Base-by-base conservation (phyloP, 1,140 invertebrate species). In the Lucilia cuprina region DNA sequence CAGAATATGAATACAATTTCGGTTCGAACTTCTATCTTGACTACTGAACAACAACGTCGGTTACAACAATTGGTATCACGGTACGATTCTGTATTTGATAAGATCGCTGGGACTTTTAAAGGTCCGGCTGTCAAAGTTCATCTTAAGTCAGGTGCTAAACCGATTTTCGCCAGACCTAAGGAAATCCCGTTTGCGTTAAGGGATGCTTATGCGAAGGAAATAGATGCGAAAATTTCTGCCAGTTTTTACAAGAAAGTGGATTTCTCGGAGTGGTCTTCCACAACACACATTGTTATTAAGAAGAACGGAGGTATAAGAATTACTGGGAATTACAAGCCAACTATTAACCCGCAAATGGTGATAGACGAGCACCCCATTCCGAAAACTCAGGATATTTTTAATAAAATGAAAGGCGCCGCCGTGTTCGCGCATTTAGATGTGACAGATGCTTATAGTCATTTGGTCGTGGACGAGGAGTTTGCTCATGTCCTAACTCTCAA, bases 331-430 rank as follows among this genome's bases (percentile, higher is more conserved):
- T 89, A 88, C 74, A 87, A 14, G 17, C 50, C 4, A 60, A 88
- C 85, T 2, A 70, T 88, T 21, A 88, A 88, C 30, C 86, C 85
- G 3, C 85, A 74, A 74, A 86, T 88, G 14, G 86, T 88, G 34
- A 85, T 88, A 13, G 86, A 88, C 50, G 88, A 89, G 50, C 85
- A 88, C n/a, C 87, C 85, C 4, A 87, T 87, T 30, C 86, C 86
- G 4, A 86, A 83, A 82, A 19, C 74, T 2, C 85, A 88, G 3
- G 41, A 88, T 21, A 47, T 87, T 4, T 87, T 88, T 77, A 86
- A 84, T 25, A 17, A 84, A 47, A 87, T 88, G 85, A 77, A 60
- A 50, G 49, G 49, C 5, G 82, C 82, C 13, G 41, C 35, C n/a
- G 17, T 82, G 41, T 82, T 82, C 25, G 35, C 35, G 4, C 49